Evolutionary conservation across 2,113 vertebrate species (phyloP).

Genomic region (Gymnogyps californianus): DNA sequence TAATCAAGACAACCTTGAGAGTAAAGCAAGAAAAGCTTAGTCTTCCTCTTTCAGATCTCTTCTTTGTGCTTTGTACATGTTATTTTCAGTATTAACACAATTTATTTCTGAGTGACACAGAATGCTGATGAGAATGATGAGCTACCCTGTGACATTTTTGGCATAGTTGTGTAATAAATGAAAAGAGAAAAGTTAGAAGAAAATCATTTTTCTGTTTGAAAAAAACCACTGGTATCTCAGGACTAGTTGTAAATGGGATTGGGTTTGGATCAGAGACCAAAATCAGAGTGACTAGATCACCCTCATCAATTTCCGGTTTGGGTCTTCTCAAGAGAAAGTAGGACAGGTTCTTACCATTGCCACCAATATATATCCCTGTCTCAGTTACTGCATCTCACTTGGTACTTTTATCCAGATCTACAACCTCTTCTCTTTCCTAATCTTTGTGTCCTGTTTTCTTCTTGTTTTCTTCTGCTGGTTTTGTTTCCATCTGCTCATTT

Average conservation of each 20-base stretch:
- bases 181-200: neutral
- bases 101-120: neutral
- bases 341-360: neutral
- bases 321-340: neutral
- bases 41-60: neutral
- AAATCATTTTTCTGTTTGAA: neutral
- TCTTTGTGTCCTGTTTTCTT: neutral
- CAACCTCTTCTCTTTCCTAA: neutral
- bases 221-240: neutral
- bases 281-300: neutral
- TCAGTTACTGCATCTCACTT: neutral
- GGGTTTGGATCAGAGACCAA: neutral
- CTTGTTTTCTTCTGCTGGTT: neutral
- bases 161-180: neutral
- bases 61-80: neutral
- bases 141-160: neutral
- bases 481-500: neutral
- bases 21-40: neutral
- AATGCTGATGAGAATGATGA: neutral
- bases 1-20: neutral
- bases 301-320: neutral
- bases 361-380: neutral
- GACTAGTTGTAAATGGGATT: neutral
- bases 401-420: neutral
- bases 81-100: neutral